Conservation (phyloP, 1,140 invertebrate genomes). For the Dolichoris vasculosae region DNA sequence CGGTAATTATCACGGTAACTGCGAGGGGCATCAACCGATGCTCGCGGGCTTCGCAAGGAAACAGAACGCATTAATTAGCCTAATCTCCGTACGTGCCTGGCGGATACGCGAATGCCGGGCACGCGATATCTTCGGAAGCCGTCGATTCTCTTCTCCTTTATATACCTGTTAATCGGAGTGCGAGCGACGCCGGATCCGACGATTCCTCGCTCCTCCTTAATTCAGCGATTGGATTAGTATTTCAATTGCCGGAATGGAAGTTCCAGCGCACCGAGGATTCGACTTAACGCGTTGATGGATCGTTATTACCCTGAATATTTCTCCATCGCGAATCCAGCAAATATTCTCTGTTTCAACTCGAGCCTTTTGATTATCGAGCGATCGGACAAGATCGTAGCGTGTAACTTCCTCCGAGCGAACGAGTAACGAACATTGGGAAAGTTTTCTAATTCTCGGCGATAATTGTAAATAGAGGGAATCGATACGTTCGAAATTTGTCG, state of each 20-base stretch:
- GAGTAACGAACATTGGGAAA: too few species aligned
- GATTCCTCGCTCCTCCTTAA: conserved; percentile 19
- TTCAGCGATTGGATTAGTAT: conserved; percentile 50
- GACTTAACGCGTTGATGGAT: conserved; percentile 10
- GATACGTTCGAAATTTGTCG: too few species aligned
- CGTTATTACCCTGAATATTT: not conserved
- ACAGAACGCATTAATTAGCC: conserved; percentile 51
- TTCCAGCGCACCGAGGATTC: not conserved
- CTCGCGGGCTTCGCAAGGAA: not conserved
- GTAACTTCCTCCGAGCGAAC: not conserved
- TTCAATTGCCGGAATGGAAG: conserved; percentile 46
- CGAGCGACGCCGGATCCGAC: not conserved
- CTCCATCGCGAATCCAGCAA: conserved; percentile 34
- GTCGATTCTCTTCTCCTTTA: conserved; percentile 36
- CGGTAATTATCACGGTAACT: conserved; percentile 49
- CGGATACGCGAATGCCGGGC: not conserved
- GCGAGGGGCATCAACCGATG: not conserved
- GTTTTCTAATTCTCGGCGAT: too few species aligned
- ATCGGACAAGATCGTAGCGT: not conserved
- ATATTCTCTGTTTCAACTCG: not conserved
- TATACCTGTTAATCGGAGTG: conserved; percentile 1
- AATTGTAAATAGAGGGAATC: too few species aligned
- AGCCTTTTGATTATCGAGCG: not conserved
- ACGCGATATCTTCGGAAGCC: conserved; percentile 52
- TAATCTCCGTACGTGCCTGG: conserved; percentile 50